Evolutionary conservation across 2,888 invertebrate genomes (phyloP).

Genomic region (Epirrhoe tristata): DNA sequence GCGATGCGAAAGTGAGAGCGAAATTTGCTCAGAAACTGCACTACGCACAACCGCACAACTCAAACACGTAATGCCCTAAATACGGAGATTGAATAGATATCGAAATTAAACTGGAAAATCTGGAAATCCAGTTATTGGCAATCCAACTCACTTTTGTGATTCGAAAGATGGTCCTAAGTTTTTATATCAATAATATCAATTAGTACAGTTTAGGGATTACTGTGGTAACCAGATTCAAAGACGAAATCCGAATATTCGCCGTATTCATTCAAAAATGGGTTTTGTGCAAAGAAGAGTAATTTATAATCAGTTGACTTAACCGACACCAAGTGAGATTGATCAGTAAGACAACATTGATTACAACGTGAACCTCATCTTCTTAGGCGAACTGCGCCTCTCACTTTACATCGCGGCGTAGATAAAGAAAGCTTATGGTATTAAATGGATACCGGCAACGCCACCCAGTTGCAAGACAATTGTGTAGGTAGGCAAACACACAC

Average conservation of each 20-base stretch:
- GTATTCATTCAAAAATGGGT: no score
- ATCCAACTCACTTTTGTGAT: constrained; percentile 21
- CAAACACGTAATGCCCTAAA: constrained; percentile 68
- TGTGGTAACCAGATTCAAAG: no score
- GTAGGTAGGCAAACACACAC: constrained; percentile 66
- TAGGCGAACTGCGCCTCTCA: constrained; percentile 2
- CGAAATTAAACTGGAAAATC: constrained; percentile 52
- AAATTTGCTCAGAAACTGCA: constrained; percentile 77
- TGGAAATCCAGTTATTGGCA: constrained; percentile 49
- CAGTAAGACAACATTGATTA: background rate
- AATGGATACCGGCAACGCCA: constrained; percentile 37
- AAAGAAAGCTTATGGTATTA: constrained; percentile 35
- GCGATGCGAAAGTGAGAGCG: constrained; percentile 84
- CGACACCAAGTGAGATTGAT: background rate
- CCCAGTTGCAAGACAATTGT: constrained; percentile 64
- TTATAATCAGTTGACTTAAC: no score
- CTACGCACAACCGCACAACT: constrained; percentile 72
- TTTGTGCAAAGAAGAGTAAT: no score
- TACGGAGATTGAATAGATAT: constrained; percentile 68
- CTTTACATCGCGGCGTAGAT: constrained; percentile 23
- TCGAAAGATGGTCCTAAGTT: constrained; percentile 11
- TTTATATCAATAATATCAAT: background rate
- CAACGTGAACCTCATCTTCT: background rate
- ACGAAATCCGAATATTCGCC: no score
- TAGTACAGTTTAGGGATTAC: no score